Percentiles rank a stretch among this genome's conserved stretches.
phyloP scores from a whole-genome alignment of 2,888 invertebrate species.

The Agapetus fuscipes region DNA sequence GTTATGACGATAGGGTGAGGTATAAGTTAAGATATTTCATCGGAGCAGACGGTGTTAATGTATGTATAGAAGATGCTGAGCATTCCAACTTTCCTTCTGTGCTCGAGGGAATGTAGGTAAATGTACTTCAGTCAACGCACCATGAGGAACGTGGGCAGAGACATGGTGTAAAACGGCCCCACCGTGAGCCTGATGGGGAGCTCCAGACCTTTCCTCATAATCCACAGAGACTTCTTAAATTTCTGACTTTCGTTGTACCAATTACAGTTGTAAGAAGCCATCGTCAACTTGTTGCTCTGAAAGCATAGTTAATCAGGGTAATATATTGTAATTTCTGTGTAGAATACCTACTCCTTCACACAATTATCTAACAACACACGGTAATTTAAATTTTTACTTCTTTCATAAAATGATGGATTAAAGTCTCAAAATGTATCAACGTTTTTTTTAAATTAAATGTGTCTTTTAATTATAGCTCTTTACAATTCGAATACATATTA shows the following conservation, averaged over 20 bases:
- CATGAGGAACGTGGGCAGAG: conserved; percentile 20
- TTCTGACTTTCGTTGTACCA: conserved; percentile 20
- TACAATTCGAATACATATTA: too few relatives aligned
- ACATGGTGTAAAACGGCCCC: conserved; percentile 22
- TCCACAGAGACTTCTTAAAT: conserved; percentile 18
- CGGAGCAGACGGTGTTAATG: too few relatives aligned
- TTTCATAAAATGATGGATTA: too few relatives aligned
- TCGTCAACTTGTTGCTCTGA: conserved; percentile 19
- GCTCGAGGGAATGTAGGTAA: too few relatives aligned
- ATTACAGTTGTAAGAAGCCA: conserved; percentile 16
- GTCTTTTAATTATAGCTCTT: too few relatives aligned
- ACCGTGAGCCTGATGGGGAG: conserved; percentile 18
- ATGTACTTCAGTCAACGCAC: conserved; percentile 7
- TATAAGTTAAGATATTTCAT: too few relatives aligned
- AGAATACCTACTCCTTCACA: neutral
- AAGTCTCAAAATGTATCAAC: too few relatives aligned
- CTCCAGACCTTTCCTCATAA: conserved; percentile 17
- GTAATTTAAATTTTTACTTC: too few relatives aligned
- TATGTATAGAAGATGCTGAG: neutral
- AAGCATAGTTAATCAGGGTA: too few relatives aligned
- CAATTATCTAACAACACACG: neutral
- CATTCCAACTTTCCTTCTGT: too few relatives aligned
- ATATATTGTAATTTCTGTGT: too few relatives aligned
- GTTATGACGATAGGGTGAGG: neutral
- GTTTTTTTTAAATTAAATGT: too few relatives aligned